Evolutionary conservation across 2,888 invertebrate species (phyloP), one percentile per base, ranked within the genome.

Genomic region (Timandra comae): DNA sequence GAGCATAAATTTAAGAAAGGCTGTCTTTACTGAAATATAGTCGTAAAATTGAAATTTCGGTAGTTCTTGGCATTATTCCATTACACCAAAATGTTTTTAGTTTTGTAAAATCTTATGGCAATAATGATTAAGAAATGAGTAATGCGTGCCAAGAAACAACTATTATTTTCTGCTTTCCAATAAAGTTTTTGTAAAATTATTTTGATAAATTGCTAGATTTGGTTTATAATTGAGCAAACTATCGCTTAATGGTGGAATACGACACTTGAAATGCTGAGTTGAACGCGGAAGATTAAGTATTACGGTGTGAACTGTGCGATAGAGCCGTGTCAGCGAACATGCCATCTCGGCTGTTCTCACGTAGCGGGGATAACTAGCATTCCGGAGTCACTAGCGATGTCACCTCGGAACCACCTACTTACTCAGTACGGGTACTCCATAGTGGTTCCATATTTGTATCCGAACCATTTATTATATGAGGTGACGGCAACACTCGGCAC

Each of bases 41-140:
- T 52, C 55, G 49, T 52, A 49, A 52, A 51, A 61, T 31, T 49
- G 43, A 30, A 48, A 55, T 60, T 56, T 61, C 63, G 66, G 62
- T 62, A 56, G 63, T 58, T 61, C 44, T 75, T 75, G 72, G 77
- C 75, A 67, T 53, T 47, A 55, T 55, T 75, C 72, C 73, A 74
- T 61, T 56, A 53, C 51, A 59, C 61, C 60, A 64, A 65, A 70
- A 68, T 63, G 63, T 58, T 56, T 57, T 53, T 52, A 52, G 52
- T 56, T 61, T 55, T 54, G 55, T 59, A 57, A 53, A 56, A 50
- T 54, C 50, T 50, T 52, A 49, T 16, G 51, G 55, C 62, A 63
- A 66, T 59, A 71, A 65, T 56, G 63, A 58, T 57, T 57, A 52
- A 38, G 41, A 31, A 46, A 49, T 52, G 53, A 53, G 46, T 41